Base-by-base conservation (phyloP, 2,888 invertebrate species). In the Drosophila borborema region DNA sequence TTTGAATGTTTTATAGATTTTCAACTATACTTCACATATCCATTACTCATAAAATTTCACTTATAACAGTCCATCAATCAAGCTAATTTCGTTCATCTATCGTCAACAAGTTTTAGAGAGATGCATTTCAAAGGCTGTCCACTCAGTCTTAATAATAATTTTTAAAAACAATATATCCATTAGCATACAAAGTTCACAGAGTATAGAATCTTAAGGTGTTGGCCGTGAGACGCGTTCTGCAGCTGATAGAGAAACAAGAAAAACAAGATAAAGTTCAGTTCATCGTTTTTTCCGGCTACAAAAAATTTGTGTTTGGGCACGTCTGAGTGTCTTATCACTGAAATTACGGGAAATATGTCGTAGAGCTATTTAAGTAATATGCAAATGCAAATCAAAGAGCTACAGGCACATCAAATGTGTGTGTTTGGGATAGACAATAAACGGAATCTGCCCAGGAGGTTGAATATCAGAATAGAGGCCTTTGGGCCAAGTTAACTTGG, bases 301-400 rank as follows among this genome's bases (percentile, higher is more conserved):
- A 53, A 72, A 23, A 65, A 61, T 48, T 64, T 58, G 60, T 51
- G 58, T 66, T 72, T 73, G 58, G 64, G 66, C 84, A 87, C 84
- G 84, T 82, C 72, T 70, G 62, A 41, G 38, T 49, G 82, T 84
- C 85, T 85, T 85, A 79, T 85, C 81, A 65, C 59, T 74, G 64
- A 72, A 54, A 62, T 80, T 76, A 69, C 78, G 64, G 65, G 72
- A 76, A 80, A 74, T 59, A 67, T 69, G 51, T 65, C 48, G 20
- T 40, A 54, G 62, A 70, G 61, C 56, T 64, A 64, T 48, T 4
- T 45, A 38, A 62, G 28, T n/a, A 80, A 65, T 71, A 83, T 81
- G 84, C 72, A 75, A 75, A 83, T 83, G 61, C 23, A 34, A 12
- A 55, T 28, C 40, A 10, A 40, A 28, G n/a, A n/a, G 12, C 38